Evolutionary conservation across 2,888 invertebrate species (phyloP), one percentile per base, ranked within the genome.

Genomic region (Anaspis maculata): DNA sequence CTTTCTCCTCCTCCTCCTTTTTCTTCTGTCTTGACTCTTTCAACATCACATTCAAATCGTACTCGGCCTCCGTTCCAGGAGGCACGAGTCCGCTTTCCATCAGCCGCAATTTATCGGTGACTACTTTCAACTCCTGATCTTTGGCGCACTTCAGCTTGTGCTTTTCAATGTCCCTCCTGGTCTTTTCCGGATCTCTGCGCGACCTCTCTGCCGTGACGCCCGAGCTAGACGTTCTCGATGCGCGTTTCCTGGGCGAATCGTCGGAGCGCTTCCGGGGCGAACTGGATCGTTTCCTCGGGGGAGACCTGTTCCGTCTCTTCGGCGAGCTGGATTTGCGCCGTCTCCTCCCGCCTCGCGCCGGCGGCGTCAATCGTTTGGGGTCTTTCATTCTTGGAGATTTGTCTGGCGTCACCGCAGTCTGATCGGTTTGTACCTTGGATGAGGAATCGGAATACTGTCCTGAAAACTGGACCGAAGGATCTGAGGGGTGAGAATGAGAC

Each of bases 71-170:
- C 49, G 58, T 67, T 16, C 68, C 68, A 9, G 68, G 68, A 6
- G 68, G 67, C 4, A 67, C 62, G 16, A 68, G 50, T 13, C 67
- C 68, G 6, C 66, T 66, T 48, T 67, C 65, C n/a, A 66, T 60
- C 25, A 66, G 54, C 35, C 54, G 55, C 11, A 65, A 42, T 35
- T 61, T 61, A 43, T 66, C 63, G 13, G 56, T 56, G 29, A 68
- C 59, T n/a, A 62, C 48, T 43, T 62, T 64, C 16, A 57, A 57
- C 37, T 64, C 61, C 38, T 58, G 56, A 40, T 63, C 59, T 41
- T 64, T 63, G 5, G 58, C 59, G 46, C 59, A 61, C 34, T 57
- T 62, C 22, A 56, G 54, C 48, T 67, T 67, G 42, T 68, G 63
- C 28, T 51, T 51, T 36, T 61, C 56, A 29, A 68, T 66, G 38